Base-by-base conservation (phyloP, 2,113 vertebrate genomes). In the Cynoglossus semilaevis region DNA sequence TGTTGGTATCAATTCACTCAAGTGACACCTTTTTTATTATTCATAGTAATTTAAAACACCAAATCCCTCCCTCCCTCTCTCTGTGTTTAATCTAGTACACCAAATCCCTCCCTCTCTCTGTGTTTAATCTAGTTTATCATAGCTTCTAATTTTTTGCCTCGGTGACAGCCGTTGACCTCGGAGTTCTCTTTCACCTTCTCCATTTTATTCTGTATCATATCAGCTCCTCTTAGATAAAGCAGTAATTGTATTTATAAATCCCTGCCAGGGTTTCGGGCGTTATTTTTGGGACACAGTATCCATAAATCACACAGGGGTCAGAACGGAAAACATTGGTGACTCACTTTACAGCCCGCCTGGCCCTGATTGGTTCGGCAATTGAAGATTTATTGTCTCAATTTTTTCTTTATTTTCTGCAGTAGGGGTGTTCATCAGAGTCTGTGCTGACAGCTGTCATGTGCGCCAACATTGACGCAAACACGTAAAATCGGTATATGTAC, bases 181-280 rank as follows among this genome's bases (percentile, higher is more conserved):
- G 81, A 62, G 63, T 58, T 81, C 74, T 65, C 61, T 62, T 51
- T 53, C 63, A 66, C 75, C 74, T 69, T 70, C 29, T n/a, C 51
- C 64, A 62, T 66, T 80, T 77, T 74, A 70, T 75, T 79, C 46
- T 1, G 69, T 77, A 80, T 81, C 70, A 76, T 76, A 84, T 83
- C 45, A n/a, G 34, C 68, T 60, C 54, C 22, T 65, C 57, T 70
- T 35, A 83, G 83, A 85, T 79, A 68, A 77, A 70, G 55, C 51
- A 15, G 55, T 81, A 85, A 85, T 85, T 87, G 76, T 80, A 66
- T 85, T 80, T 86, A 76, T 60, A 72, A 76, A 77, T 77, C 77
- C 68, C 76, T 14, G 29, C 63, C 36, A 63, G 79, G 63, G 58
- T 63, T 70, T 76, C 63, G 44, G 59, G 35, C 67, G 51, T 65